Base-by-base conservation (phyloP, 2,888 invertebrate genomes). In the Synergus gifuensis region DNA sequence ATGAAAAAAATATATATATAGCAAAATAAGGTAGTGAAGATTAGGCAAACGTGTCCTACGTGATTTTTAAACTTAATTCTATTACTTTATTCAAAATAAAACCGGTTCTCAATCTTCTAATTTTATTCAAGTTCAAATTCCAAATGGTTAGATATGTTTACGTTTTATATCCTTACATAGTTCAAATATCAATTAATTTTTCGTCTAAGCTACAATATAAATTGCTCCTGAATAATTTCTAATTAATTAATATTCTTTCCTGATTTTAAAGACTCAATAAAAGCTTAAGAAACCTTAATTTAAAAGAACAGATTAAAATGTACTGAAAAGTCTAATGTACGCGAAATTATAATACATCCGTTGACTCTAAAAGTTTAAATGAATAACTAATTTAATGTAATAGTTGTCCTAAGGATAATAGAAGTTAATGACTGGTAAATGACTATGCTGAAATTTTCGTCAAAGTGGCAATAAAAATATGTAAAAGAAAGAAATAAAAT, bases 401-500 rank as follows among this genome's bases (percentile, higher is more conserved):
- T 16, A 58, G 18, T 58, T 18, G 18, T 18, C 18, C 18, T 9
- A 9, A 11, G 18, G 58, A 58, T 58, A 58, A 11, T 18, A 18
- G n/a, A 9, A 58, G 58, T 54, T 54, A 58, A 58, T 58, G n/a
- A 18, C 18, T 58, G n/a, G 58, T 11, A 58, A 58, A 58, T 58
- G 18, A 18, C 58, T 58, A 58, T 58, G 58, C 58, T 58, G 58
- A 58, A 58, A 58, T 58, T 54, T 58, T n/a, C 58, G n/a, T 11
- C 11, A 18, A 58, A 58, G 58, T 16, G 58, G n/a, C 9, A 58
- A 58, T 58, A 58, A 58, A 18, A 58, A 58, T 58, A 58, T 58
- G 18, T 18, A 44, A 11, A 44, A n/a, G 16, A 54, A 9, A 54
- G 46, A 12, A 69, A 69, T 66, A 66, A 76, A 82, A 82, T 77